Base-by-base conservation (phyloP, 2,888 invertebrate species). In the Xestia rhomboidea region DNA sequence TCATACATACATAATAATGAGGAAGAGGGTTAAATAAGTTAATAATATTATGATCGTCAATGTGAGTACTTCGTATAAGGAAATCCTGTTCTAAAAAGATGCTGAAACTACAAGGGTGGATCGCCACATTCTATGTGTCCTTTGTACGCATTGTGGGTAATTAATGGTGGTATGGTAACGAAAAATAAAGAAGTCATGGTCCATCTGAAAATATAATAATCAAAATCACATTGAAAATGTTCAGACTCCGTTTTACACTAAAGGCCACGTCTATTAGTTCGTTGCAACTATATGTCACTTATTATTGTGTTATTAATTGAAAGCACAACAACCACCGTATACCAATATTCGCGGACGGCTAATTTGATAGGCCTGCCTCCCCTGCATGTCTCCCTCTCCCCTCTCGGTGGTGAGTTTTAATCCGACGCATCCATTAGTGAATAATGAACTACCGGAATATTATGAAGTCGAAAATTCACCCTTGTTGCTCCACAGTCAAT, bases 291-390 rank as follows among this genome's bases (percentile, higher is more conserved):
- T 2, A 64, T 34, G 38, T 38, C 24, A 27, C 1, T 24, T 1
- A 18, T 54, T 27, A 41, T 10, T 41, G 11, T 34, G 18, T 13
- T 54, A 38, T n/a, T 54, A 73, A 73, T 76, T 44, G 62, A n/a
- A 51, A 51, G n/a, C 51, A 38, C 10, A 44, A 34, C 18, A 71
- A 44, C 18, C 3, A 34, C 34, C 64, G 10, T 27, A n/a, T n/a
- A n/a, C 27, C 34, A 18, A 24, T 34, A 60, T 27, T 44, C 18
- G 11, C 34, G 10, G 24, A 24, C 5, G 27, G 13, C 27, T 73
- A 66, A 57, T 74, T 54, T 13, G 44, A 34, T 38, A 21, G 13
- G 13, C 2, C 18, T 60, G 18, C 24, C 24, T 30, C 63, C 38
- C 8, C 34, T 6, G n/a, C 38, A 38, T 41, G 41, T 10, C 41